Evolutionary conservation across 2,113 vertebrate genomes (phyloP).

Genomic region (Festucalex cinctus): DNA sequence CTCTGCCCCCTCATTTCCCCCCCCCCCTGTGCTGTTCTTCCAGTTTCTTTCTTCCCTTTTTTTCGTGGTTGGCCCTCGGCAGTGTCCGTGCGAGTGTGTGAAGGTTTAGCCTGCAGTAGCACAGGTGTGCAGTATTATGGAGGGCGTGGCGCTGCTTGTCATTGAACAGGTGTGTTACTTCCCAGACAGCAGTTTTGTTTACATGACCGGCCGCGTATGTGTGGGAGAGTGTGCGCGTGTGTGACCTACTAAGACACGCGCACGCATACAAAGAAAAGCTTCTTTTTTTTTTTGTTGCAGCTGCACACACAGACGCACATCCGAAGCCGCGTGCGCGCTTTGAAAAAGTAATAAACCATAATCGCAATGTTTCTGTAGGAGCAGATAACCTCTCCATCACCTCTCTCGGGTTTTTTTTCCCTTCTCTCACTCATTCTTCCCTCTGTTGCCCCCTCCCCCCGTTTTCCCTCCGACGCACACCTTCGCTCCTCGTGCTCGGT

Average conservation of each 20-base stretch:
- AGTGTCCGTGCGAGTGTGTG: constrained; percentile 38
- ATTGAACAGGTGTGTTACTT: constrained; percentile 69
- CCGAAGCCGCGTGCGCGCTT: constrained; percentile 19
- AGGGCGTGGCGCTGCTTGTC: constrained; percentile 65
- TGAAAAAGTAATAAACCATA: constrained; percentile 37
- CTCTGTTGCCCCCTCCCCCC: not conserved
- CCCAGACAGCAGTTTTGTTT: constrained; percentile 64
- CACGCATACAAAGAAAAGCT: constrained; percentile 5
- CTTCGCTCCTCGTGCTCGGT: not conserved
- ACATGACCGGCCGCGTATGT: constrained; percentile 27
- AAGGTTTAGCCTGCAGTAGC: constrained; percentile 62
- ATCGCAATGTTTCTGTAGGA: constrained; percentile 47
- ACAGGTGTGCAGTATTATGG: constrained; percentile 69
- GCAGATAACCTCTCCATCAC: constrained; percentile 43
- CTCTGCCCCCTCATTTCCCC: constrained; percentile 43
- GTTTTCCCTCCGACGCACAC: not conserved
- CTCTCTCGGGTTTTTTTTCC: constrained; percentile 18
- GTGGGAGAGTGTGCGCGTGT: constrained; percentile 15
- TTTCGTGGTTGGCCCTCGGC: constrained; percentile 60
- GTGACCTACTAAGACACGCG: constrained; percentile 42
- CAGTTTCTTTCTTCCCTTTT: constrained; percentile 33
- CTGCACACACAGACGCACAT: constrained; percentile 18
- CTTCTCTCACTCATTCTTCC: constrained; percentile 14
- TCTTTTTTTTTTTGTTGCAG: constrained; percentile 12
- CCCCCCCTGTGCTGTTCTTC: constrained; percentile 34